Evolutionary conservation across 2,797 vertebrate species (phyloP), one percentile per base, ranked within the genome.

Genomic region (Micropoecilia bifurca): DNA sequence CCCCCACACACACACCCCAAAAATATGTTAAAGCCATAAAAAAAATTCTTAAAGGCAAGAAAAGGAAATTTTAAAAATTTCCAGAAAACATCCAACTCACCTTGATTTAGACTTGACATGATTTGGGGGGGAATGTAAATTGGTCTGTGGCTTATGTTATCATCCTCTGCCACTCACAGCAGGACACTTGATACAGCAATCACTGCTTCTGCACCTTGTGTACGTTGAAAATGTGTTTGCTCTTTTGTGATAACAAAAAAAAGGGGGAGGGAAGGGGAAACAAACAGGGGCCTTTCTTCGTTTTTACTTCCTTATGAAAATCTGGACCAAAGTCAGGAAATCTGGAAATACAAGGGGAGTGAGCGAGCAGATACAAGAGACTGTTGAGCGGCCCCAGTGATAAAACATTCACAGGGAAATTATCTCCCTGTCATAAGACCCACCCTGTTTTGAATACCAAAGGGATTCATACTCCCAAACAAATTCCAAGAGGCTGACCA

Each of bases 371-470:
- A 92, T 86, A 84, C 80, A 90, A 83, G 72, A 85, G 85, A 87
- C 92, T 86, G 86, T 91, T 87, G 88, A 93, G 87, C 83, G 2
- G 86, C 73, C 81, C 16, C n/a, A 8, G 89, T 76, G 85, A 92
- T 92, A 92, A 94, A 91, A 92, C 91, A 90, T 88, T 91, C 85
- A 84, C 85, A 30, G 18, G 82, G 83, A 92, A 92, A 94, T 92
- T 85, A 94, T 94, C 93, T 93, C 69, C 72, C 90, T 85, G 90
- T 93, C 84, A 86, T 85, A 85, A 81, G 87, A 86, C 80, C 80
- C 84, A 90, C 68, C 87, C 88, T 92, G 85, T 92, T 94, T 94
- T 94, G 91, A 93, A 94, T 92, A 92, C 90, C 90, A 94, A 94
- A 93, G 89, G 87, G 90, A 94, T 92, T 94, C 80, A 87, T 90